These are phyloP conservation scores for Phorcus lineatus DNA, from an alignment of 2,888 invertebrate genomes.

Conservation along the genomic window DNA sequence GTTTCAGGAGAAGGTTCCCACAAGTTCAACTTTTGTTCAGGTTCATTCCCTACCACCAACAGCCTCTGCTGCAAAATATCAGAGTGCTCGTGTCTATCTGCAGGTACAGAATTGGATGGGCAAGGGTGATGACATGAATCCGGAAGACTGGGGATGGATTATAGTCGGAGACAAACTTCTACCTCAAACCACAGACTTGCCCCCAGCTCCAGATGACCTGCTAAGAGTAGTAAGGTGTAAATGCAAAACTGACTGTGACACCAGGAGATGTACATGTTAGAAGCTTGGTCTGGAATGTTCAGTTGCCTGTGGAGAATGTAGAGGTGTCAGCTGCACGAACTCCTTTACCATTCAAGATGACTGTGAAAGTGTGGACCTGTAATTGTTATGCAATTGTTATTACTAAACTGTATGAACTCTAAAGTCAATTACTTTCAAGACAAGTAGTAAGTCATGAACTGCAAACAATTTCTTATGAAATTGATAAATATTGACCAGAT, in stretches of 20 bases:
- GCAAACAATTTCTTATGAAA: no score
- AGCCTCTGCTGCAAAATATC: background rate
- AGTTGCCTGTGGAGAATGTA: conserved; percentile 17
- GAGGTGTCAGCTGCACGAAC: conserved; percentile 11
- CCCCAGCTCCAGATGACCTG: conserved; percentile 45
- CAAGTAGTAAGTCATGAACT: no score
- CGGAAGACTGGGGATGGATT: background rate
- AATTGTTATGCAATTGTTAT: no score
- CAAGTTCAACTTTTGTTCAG: no score
- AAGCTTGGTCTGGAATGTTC: conserved; percentile 26
- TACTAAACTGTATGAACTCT: no score
- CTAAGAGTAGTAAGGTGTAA: conserved; percentile 45
- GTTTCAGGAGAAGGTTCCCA: no score
- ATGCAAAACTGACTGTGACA: conserved; percentile 44
- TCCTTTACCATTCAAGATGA: no score
- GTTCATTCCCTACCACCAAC: background rate
- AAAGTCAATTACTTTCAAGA: no score
- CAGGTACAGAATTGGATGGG: background rate
- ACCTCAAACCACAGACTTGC: conserved; percentile 35
- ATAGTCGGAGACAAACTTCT: background rate
- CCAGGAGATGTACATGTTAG: conserved; percentile 39
- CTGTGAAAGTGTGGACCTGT: no score
- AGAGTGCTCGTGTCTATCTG: background rate
- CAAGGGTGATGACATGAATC: no score
- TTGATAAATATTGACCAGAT: no score